Evolutionary conservation across 2,113 vertebrate species (phyloP), one percentile per base, ranked within the genome.

Genomic region (Myodes glareolus): DNA sequence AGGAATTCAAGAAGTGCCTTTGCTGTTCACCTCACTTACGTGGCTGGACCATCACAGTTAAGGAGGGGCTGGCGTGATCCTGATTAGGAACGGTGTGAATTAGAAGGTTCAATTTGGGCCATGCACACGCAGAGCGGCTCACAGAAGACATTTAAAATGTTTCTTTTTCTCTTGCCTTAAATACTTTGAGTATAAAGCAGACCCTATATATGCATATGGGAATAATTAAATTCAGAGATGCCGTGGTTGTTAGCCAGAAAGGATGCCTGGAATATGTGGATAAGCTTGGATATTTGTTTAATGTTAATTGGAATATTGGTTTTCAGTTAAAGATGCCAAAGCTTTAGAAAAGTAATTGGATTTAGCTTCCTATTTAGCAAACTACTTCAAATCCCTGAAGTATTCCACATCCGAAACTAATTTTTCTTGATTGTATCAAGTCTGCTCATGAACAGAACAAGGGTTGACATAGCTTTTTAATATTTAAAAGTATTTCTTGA

Each of bases 161-260:
- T 47, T 36, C n/a, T 39, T 80, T 90, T 84, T 87, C 19, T 76
- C 63, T 65, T n/a, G 31, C 4, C 39, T 93, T 87, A 13, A 86
- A 58, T 97, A 94, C 73, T 58, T 91, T 84, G 78, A 72, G 72
- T 91, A 82, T 96, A 97, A 93, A 90, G 85, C 39, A 95, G 84
- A 92, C 65, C 80, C 29, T 94, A 72, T 92, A 86, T 89, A 92
- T 96, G 88, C 96, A 95, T 97, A 78, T 75, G 92, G 95, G 73
- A 98, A 94, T 97, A 96, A 97, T 98, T 97, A 97, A 97, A 91
- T 94, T 86, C 96, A 97, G 95, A 98, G 98, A 96, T 63, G 67
- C 29, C 96, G 63, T 42, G 76, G 84, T 82, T 80, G 76, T 97
- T 94, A 86, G 45, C 90, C 78, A 94, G 96, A 97, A 98, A 98